Conservation (phyloP, 2,888 invertebrate species). For the Cryptops parisi region DNA sequence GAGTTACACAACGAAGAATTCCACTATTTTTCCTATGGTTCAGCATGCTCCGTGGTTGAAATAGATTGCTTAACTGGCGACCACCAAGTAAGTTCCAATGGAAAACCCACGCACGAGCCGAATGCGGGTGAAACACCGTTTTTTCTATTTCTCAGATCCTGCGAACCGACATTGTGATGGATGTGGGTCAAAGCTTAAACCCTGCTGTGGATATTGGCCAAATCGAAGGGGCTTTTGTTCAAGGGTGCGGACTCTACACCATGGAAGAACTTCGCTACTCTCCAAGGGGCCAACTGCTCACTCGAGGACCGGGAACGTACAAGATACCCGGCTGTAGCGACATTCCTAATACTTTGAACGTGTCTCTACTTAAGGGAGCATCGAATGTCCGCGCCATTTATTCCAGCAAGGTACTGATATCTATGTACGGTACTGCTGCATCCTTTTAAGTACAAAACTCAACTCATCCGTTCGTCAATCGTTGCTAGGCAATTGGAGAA, state of each 20-base stretch:
- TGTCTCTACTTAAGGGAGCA: slow-evolving; percentile 76
- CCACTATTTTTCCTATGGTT: slow-evolving; percentile 75
- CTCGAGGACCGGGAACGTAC: slow-evolving; percentile 82
- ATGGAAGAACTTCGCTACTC: slow-evolving; percentile 80
- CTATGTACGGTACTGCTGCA: not conserved
- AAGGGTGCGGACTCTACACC: slow-evolving; percentile 84
- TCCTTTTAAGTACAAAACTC: not conserved
- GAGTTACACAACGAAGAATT: too few species aligned
- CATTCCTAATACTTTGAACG: slow-evolving; percentile 83
- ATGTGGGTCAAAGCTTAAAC: slow-evolving; percentile 84
- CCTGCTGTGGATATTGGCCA: slow-evolving; percentile 96
- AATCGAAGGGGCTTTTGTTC: slow-evolving; percentile 87
- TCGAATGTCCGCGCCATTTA: slow-evolving; percentile 82
- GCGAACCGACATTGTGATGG: slow-evolving; percentile 90
- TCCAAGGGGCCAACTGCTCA: slow-evolving; percentile 62
- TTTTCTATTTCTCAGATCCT: slow-evolving; percentile 42
- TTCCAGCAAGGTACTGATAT: slow-evolving; percentile 69
- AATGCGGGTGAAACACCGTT: not conserved
- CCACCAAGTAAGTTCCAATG: slow-evolving; percentile 45
- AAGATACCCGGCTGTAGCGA: slow-evolving; percentile 88
- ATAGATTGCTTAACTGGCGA: slow-evolving; percentile 89
- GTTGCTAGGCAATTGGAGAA: slow-evolving; percentile 79
- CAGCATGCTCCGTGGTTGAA: slow-evolving; percentile 75
- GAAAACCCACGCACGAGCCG: not conserved
- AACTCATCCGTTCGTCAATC: not conserved